Conservation (phyloP, 1,140 invertebrate species). For the Oedothorax gibbosus region DNA sequence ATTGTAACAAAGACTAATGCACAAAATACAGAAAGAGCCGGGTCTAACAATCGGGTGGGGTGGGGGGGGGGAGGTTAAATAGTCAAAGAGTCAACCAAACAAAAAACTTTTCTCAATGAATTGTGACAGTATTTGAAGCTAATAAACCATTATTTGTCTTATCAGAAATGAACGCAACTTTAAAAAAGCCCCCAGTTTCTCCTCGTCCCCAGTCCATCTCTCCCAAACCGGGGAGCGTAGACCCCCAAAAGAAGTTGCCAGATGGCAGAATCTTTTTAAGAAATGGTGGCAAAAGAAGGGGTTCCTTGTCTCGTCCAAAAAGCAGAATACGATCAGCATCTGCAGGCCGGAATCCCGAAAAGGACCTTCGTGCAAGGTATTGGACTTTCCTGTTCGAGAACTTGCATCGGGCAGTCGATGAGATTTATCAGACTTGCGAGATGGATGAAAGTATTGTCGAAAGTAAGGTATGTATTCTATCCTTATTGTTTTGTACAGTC, state of each 20-base stretch:
- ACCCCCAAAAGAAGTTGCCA: background rate
- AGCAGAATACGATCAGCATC: slow-evolving; percentile 82
- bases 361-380: slow-evolving; percentile 89
- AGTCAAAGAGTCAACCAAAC: too few species aligned
- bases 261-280: slow-evolving; percentile 36
- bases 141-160: too few species aligned
- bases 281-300: slow-evolving; percentile 41
- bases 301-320: slow-evolving; percentile 67
- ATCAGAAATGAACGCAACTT: slow-evolving; percentile 70
- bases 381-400: slow-evolving; percentile 97
- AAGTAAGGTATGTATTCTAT: slow-evolving; percentile 71
- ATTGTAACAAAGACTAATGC: too few species aligned
- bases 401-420: slow-evolving; percentile 87
- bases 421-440: slow-evolving; percentile 77
- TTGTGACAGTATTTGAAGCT: too few species aligned
- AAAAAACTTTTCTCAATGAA: too few species aligned
- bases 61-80: too few species aligned
- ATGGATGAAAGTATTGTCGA: slow-evolving; percentile 75
- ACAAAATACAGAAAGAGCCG: too few species aligned
- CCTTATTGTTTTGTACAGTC: too few species aligned
- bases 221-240: slow-evolving; percentile 25
- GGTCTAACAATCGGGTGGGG: too few species aligned
- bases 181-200: slow-evolving; percentile 76
- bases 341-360: slow-evolving; percentile 86
- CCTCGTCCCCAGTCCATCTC: slow-evolving; percentile 66